These are phyloP conservation scores for Cantharis rufa DNA, from an alignment of 2,888 invertebrate species.

Conservation along the genomic window DNA sequence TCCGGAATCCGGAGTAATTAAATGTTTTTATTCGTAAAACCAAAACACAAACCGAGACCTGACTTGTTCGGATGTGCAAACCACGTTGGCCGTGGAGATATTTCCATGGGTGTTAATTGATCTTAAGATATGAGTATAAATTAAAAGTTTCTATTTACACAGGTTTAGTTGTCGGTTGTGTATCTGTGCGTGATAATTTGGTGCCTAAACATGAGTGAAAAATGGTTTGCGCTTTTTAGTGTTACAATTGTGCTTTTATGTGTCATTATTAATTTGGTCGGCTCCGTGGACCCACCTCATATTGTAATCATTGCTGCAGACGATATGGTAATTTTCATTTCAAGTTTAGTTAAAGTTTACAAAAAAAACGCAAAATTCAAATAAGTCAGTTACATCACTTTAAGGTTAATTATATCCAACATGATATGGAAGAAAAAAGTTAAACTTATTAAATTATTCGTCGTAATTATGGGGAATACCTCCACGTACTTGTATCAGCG, in stretches of 20 bases:
- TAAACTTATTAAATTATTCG: background rate
- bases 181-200: background rate
- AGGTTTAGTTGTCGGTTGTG: slow-evolving; percentile 18
- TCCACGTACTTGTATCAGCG: background rate
- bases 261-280: slow-evolving; percentile 9
- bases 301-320: slow-evolving; percentile 77
- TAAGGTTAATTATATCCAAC: background rate
- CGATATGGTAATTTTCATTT: slow-evolving; percentile 68
- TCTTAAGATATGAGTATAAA: slow-evolving; percentile 29
- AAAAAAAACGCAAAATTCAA: background rate
- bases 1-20: slow-evolving; percentile 21
- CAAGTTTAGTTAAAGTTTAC: too few species aligned
- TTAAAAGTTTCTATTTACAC: slow-evolving; percentile 22
- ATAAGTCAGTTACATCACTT: background rate
- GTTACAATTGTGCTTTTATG: slow-evolving; percentile 13
- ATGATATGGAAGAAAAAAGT: background rate
- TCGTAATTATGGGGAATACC: background rate
- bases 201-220: background rate
- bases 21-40: slow-evolving; percentile 17
- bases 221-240: background rate
- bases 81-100: slow-evolving; percentile 24
- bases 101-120: slow-evolving; percentile 24
- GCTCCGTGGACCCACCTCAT: slow-evolving; percentile 57
- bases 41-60: slow-evolving; percentile 17
- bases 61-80: slow-evolving; percentile 33